phyloP scores from a whole-genome alignment of 2,113 vertebrate species.

The Atlantisia rogersi region DNA sequence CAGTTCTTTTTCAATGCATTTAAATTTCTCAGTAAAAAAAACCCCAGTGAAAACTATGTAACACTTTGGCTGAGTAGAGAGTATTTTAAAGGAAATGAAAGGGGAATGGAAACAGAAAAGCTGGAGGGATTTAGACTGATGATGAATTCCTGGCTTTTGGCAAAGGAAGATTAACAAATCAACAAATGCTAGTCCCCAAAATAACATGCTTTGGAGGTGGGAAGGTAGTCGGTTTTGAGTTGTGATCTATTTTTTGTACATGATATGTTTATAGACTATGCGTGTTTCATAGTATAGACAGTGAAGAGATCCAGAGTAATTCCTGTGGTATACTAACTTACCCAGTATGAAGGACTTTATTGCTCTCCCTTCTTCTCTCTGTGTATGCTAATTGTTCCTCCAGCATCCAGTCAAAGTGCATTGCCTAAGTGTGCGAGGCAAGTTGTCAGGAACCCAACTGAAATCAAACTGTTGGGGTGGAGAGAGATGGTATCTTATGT shows the following conservation, averaged over 20 bases:
- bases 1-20: not conserved
- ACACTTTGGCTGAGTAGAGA: not conserved
- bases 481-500: not conserved
- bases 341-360: not conserved
- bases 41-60: not conserved
- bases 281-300: not conserved
- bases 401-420: not conserved
- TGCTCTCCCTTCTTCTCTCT: not conserved
- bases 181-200: not conserved
- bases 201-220: not conserved
- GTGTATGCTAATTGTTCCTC: not conserved
- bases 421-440: not conserved
- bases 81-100: conserved; percentile 29
- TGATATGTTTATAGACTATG: not conserved
- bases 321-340: not conserved
- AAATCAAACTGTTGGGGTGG: not conserved
- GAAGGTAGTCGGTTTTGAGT: not conserved
- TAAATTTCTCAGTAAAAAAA: not conserved
- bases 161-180: not conserved
- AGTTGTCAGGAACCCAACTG: not conserved
- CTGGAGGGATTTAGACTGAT: not conserved
- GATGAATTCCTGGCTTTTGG: conserved; percentile 1
- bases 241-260: not conserved
- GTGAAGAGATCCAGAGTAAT: not conserved
- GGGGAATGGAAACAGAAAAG: not conserved